phyloP scores from a whole-genome alignment of 2,113 vertebrate species.

The Macaca mulatta region DNA sequence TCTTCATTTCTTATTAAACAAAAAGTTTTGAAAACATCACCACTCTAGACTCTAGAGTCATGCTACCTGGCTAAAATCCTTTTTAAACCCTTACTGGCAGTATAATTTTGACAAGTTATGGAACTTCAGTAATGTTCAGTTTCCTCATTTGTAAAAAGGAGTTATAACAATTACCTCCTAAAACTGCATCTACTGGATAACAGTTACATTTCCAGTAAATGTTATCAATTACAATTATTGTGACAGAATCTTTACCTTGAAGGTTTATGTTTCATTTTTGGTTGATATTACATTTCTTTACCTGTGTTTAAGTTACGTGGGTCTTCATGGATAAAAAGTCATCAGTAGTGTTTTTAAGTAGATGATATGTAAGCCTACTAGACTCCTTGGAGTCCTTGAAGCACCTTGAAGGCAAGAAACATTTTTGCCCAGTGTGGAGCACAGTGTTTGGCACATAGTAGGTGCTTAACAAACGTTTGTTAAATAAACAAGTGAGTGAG shows the following conservation, averaged over 20 bases:
- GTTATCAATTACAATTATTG: not conserved
- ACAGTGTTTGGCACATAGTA: not conserved
- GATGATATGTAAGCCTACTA: not conserved
- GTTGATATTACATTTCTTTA: not conserved
- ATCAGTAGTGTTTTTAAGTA: not conserved
- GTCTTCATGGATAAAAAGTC: not conserved
- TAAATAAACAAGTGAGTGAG: not conserved
- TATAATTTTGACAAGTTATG: not conserved
- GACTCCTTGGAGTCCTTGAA: not conserved
- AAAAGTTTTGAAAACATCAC: not conserved
- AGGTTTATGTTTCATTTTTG: not conserved
- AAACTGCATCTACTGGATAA: not conserved
- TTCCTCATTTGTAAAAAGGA: not conserved
- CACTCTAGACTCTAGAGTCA: not conserved
- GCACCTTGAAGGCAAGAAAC: not conserved
- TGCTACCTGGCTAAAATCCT: not conserved
- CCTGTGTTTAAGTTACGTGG: not conserved
- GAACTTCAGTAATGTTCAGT: not conserved
- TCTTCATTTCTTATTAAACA: not conserved
- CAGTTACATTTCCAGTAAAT: not conserved
- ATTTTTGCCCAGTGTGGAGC: not conserved
- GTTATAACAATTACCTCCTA: not conserved
- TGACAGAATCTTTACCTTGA: not conserved
- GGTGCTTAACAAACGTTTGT: not conserved
- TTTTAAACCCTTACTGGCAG: fast-evolving